Base-by-base conservation (phyloP, 1,140 invertebrate species). In the Olivierus martensii region DNA sequence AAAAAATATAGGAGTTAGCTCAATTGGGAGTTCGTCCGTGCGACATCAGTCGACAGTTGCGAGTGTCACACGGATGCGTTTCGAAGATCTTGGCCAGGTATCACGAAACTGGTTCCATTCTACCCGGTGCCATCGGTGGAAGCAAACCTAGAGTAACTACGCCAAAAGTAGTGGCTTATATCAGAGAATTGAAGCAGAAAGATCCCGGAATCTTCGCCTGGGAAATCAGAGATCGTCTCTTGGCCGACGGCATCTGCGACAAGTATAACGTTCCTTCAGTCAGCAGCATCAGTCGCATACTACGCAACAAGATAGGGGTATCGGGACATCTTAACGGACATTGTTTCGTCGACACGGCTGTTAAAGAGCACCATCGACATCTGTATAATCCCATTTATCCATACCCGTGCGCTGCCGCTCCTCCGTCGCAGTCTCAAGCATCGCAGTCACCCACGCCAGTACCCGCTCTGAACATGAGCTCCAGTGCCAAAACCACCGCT, bases 191-290 rank as follows among this genome's bases (percentile, higher is more conserved):
- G 50, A 98, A 98, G 66, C 80, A 87, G 38, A 92, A 94, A 62
- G 93, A 97, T 69, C 93, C 93, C 0, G 92, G 93, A 7, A 87
- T 89, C 53, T 88, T 88, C 63, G 85, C 86, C 15, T 88, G 84
- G 84, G 88, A 93, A 70, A 98, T 99, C 58, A 74, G 93, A 2
- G 93, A 98, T 66, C 75, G 87, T 55, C 73, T 93, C 56, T 73
- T 89, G 35, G 81, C 81, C 38, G 89, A 94, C 65, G 83, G 84
- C 0, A 79, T 94, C 36, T 94, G 90, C 66, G 89, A 93, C 75
- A 92, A 92, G 67, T 91, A 84, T 71, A 94, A 92, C 68, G 89
- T 94, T 12, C 91, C 91, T 5, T 91, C 87, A 3, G 89, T 94
- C 2, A 88, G 84, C 61, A 89, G 84, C 62, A 94, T 94, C 58